These are phyloP conservation scores for Aethina tumida DNA, from an alignment of 1,140 invertebrate genomes.

Conservation along the genomic window DNA sequence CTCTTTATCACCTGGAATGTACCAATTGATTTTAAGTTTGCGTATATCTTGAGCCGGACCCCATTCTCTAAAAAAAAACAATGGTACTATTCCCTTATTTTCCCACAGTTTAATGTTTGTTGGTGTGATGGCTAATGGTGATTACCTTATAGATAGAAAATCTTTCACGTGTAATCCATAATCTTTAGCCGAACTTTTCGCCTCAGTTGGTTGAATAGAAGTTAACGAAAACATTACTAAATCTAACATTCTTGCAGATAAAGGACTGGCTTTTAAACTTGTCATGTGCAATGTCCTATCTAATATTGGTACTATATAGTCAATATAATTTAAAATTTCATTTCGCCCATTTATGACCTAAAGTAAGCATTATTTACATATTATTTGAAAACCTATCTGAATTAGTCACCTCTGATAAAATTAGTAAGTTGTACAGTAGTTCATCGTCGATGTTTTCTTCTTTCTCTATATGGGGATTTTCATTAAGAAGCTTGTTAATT, in stretches of 20 bases:
- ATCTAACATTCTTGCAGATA: slow-evolving; percentile 39
- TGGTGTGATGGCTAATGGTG: slow-evolving; percentile 8
- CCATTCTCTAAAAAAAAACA: slow-evolving; percentile 57
- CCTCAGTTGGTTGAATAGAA: slow-evolving; percentile 52
- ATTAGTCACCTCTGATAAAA: slow-evolving; percentile 56
- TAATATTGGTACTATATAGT: slow-evolving; percentile 41
- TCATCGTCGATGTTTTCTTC: slow-evolving; percentile 72
- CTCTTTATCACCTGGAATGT: slow-evolving; percentile 62
- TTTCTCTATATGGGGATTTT: slow-evolving; percentile 46
- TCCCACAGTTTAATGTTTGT: not conserved
- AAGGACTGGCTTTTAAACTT: slow-evolving; percentile 42
- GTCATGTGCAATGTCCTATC: slow-evolving; percentile 43
- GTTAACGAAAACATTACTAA: slow-evolving; percentile 47
- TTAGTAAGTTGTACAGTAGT: slow-evolving; percentile 65
- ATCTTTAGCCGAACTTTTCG: slow-evolving; percentile 48
- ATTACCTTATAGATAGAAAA: slow-evolving; percentile 61
- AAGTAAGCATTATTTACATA: slow-evolving; percentile 8
- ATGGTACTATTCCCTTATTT: not conserved
- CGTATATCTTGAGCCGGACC: slow-evolving; percentile 57
- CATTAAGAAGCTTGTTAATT: slow-evolving; percentile 44
- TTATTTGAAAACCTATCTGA: slow-evolving; percentile 6
- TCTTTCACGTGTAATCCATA: slow-evolving; percentile 55
- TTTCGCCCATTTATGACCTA: slow-evolving; percentile 29
- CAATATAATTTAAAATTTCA: slow-evolving; percentile 42
- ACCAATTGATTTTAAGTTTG: slow-evolving; percentile 63